A percentile compares a stretch with the other conserved stretches of the same genome.
Conservation (phyloP, 2,797 vertebrate genomes). For the Rhodeus uyekii region DNA sequence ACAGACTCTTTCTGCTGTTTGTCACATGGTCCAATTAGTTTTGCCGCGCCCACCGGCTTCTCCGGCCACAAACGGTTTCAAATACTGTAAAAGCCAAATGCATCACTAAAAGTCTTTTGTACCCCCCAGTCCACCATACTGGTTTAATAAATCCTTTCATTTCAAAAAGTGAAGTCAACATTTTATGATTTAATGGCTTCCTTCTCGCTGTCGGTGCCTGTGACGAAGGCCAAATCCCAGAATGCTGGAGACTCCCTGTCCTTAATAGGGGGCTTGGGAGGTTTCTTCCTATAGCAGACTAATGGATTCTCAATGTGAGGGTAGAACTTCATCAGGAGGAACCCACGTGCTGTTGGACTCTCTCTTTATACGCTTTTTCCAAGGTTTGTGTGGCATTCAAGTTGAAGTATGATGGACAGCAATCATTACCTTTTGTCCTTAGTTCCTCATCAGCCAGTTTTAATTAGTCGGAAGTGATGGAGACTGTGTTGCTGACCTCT, state of each 20-base stretch:
- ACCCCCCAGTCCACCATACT: conserved; percentile 62
- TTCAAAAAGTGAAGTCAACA: conserved; percentile 74
- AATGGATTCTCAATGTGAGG: conserved; percentile 65
- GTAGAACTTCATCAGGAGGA: conserved; percentile 52
- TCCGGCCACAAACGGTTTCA: conserved; percentile 43
- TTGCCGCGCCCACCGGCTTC: conserved; percentile 46
- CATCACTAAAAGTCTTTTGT: conserved; percentile 60
- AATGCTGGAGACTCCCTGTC: conserved; percentile 56
- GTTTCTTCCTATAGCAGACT: conserved; percentile 60
- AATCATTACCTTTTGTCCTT: not conserved
- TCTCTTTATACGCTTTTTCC: conserved; percentile 8
- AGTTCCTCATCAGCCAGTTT: not conserved
- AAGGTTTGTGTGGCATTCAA: conserved; percentile 33
- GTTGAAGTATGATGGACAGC: not conserved
- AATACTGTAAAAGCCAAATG: conserved; percentile 57
- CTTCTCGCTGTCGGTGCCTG: conserved; percentile 71
- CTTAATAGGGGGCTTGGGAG: conserved; percentile 51
- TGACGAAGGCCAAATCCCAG: conserved; percentile 68
- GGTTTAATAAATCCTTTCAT: conserved; percentile 76
- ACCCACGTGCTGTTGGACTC: conserved; percentile 16
- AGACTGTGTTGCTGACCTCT: conserved; percentile 64
- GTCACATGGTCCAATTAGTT: conserved; percentile 55
- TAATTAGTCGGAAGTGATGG: not conserved
- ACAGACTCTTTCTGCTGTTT: conserved; percentile 55
- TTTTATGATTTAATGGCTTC: conserved; percentile 78